phyloP scores from a whole-genome alignment of 1,140 invertebrate genomes.

The Lucilia cuprina region DNA sequence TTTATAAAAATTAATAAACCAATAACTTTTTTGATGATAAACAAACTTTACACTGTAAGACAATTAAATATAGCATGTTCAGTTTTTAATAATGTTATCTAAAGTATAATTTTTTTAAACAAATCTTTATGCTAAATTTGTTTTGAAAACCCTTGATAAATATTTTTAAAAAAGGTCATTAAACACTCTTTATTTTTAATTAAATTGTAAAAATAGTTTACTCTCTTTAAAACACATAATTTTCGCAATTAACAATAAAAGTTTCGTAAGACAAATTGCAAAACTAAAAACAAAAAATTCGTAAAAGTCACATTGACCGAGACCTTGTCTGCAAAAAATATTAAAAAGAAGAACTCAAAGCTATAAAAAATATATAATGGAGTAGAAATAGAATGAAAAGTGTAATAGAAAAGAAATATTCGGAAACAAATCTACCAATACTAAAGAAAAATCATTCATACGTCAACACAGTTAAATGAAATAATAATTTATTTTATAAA shows the following conservation, averaged over 20 bases:
- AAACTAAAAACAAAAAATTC: neutral
- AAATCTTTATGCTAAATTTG: no score
- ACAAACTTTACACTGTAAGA: no score
- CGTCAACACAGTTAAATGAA: neutral
- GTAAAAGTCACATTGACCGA: conserved; percentile 26
- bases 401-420: neutral
- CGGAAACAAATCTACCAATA: neutral
- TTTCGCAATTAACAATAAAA: neutral
- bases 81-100: no score
- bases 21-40: no score
- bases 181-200: no score
- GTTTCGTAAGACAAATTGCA: conserved; percentile 5
- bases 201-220: no score
- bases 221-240: neutral
- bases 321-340: conserved; percentile 31
- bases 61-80: no score
- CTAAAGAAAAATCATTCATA: neutral
- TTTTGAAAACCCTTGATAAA: no score
- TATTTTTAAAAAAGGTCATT: no score
- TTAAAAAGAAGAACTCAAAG: neutral
- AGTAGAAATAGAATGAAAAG: neutral
- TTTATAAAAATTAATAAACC: no score
- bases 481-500: neutral
- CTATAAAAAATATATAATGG: neutral
- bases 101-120: no score